A percentile compares a stretch with the other conserved stretches of the same genome.
Conservation (phyloP, 1,140 invertebrate genomes). For the Eumaeus atala region DNA sequence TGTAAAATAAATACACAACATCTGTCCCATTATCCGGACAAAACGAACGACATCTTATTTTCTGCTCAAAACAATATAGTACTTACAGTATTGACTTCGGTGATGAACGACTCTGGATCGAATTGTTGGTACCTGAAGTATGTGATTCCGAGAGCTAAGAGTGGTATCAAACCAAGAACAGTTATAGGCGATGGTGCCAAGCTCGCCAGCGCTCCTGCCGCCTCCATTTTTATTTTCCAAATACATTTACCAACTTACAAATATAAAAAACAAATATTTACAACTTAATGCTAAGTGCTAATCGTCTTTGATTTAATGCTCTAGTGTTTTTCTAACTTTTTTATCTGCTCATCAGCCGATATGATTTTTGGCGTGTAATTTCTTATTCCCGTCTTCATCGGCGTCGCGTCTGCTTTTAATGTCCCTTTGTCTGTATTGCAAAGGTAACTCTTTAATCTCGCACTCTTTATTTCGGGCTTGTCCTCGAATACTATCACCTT, state of each 20-base stretch:
- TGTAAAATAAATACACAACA: too few relatives aligned
- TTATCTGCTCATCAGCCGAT: conserved; percentile 63
- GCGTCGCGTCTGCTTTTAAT: conserved; percentile 37
- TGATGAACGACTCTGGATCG: conserved; percentile 87
- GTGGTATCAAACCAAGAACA: conserved; percentile 83
- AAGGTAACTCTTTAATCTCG: conserved; percentile 77
- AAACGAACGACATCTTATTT: too few relatives aligned
- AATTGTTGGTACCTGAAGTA: conserved; percentile 86
- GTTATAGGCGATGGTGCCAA: conserved; percentile 66
- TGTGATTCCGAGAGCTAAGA: conserved; percentile 85
- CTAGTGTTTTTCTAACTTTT: conserved; percentile 58
- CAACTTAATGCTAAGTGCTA: conserved; percentile 53
- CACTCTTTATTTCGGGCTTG: conserved; percentile 75
- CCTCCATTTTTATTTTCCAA: conserved; percentile 53
- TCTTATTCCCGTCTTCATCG: conserved; percentile 75
- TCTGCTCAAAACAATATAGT: neutral
- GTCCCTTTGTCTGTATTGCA: conserved; percentile 74
- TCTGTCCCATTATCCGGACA: too few relatives aligned
- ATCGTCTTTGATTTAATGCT: conserved; percentile 49
- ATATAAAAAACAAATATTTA: conserved; percentile 49
- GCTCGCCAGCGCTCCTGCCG: conserved; percentile 65
- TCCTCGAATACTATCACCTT: conserved; percentile 60
- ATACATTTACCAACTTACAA: conserved; percentile 51
- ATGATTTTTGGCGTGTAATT: conserved; percentile 81
- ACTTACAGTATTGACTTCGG: conserved; percentile 81